Conservation (phyloP, 2,797 vertebrate genomes). For the Eulemur rubriventer region DNA sequence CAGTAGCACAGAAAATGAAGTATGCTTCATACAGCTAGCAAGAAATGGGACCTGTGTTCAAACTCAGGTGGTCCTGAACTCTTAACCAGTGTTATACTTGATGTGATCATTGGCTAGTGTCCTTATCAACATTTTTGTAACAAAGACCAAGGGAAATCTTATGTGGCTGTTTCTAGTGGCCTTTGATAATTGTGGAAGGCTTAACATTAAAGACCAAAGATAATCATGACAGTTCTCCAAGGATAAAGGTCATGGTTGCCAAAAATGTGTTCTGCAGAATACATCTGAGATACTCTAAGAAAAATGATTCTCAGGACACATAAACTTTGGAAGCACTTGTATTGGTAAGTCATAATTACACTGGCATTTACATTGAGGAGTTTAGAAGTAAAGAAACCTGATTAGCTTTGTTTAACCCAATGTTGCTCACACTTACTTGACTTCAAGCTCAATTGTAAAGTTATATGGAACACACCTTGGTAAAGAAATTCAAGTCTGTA, state of each 20-base stretch:
- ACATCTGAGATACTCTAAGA: background rate
- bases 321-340: background rate
- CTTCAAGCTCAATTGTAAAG: background rate
- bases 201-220: background rate
- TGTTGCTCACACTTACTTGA: background rate
- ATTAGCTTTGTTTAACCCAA: background rate
- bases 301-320: background rate
- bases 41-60: background rate
- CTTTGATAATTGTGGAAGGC: conserved; percentile 42
- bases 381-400: background rate
- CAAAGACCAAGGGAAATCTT: background rate
- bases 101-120: background rate
- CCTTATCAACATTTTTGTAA: conserved; percentile 16
- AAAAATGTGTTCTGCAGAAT: conserved; percentile 18
- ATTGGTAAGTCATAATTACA: background rate
- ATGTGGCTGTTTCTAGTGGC: background rate
- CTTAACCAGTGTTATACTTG: background rate
- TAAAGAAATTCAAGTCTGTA: background rate
- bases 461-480: background rate
- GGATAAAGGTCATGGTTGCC: conserved; percentile 11
- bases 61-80: background rate
- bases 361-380: background rate
- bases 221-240: background rate
- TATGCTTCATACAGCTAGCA: background rate
- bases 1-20: background rate